Evolutionary conservation across 2,888 invertebrate genomes (phyloP), one percentile per base, ranked within the genome.

Genomic region (Chaitophorus viminalis): DNA sequence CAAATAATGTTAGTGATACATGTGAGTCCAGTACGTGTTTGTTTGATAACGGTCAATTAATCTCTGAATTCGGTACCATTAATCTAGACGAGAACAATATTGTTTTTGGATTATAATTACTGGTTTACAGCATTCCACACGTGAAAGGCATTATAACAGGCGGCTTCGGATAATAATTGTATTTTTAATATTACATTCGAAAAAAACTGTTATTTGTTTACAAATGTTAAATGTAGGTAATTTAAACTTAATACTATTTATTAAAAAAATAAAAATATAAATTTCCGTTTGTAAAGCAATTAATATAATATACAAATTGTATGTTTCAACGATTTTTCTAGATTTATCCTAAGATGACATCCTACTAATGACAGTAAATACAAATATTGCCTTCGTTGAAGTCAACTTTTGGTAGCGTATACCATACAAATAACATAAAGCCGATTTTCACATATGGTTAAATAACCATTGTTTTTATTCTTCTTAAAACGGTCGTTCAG

Each of bases 61-160:
- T 68, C 85, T 86, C 78, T 21, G 70, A 78, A 79, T 79, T 86
- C 54, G 21, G 29, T 60, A 68, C 65, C 33, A 85, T 85, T 85
- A 85, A 85, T 85, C 84, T 82, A 75, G 60, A 84, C 39, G 75
- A 84, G 39, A 75, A 76, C 39, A 36, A 25, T 70, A 79, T 86
- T 86, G 78, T 86, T 86, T 86, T 78, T 60, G 79, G 79, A 79
- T 86, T 86, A 84, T 72, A 86, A 79, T 78, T 72, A 86, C 78
- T 72, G 70, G 78, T 86, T 78, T 54, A 86, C 54, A 72, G 25
- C 79, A 72, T 78, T 72, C 70, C 39, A 72, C 72, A 86, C 78
- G 54, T 79, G 54, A 79, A 78, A 78, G 68, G 76, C n/a, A 85
- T 85, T 72, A 82, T 8, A 52, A 72, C 18, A 31, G n/a, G 29